These are phyloP conservation scores for Diachasmimorpha longicaudata DNA, from an alignment of 1,140 invertebrate genomes.

Conservation along the genomic window DNA sequence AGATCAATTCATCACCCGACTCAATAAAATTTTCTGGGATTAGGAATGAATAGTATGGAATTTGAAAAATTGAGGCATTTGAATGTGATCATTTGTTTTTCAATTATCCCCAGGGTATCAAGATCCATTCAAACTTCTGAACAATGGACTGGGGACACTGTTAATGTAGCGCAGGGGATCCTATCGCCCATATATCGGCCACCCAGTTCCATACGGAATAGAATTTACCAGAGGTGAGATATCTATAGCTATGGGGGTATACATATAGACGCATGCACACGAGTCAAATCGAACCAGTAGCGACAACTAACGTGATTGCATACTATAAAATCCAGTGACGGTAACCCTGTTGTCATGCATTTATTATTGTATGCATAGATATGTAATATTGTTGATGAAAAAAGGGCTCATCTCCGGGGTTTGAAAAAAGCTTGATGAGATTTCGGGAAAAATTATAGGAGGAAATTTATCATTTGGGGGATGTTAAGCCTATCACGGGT, in stretches of 20 bases:
- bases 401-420: too few species aligned
- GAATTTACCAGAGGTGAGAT: neutral
- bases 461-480: too few species aligned
- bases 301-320: neutral
- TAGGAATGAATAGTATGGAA: too few species aligned
- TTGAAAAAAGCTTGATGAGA: too few species aligned
- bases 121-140: neutral
- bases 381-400: too few species aligned
- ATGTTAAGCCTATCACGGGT: too few species aligned
- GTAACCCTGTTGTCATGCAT: too few species aligned
- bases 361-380: too few species aligned
- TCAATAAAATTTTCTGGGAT: too few species aligned
- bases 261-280: neutral
- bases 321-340: neutral
- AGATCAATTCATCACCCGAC: too few species aligned
- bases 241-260: neutral
- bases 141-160: neutral
- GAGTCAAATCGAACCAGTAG: neutral
- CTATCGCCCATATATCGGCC: neutral
- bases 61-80: neutral
- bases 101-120: neutral
- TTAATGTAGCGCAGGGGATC: neutral
- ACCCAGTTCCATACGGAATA: slow-evolving; percentile 1
- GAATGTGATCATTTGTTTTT: neutral
- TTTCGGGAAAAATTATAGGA: too few species aligned